Percentiles rank a stretch among this genome's conserved stretches.
Conservation (phyloP, 1,140 invertebrate species). For the Drosophila willistoni region DNA sequence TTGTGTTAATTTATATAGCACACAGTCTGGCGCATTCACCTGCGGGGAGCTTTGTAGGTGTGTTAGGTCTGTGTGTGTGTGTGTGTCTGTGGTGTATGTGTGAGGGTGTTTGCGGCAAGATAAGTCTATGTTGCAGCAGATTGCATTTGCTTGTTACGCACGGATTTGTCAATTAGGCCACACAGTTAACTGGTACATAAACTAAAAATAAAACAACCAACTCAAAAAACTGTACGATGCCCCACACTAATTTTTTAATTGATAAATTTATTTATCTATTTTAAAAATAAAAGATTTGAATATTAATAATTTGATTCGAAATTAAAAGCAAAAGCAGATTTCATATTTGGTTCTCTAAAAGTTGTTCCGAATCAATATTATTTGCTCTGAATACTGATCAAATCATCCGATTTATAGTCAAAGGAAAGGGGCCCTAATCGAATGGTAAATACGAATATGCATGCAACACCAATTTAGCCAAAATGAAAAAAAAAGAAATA, state of each 20-base stretch:
- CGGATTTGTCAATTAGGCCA: constrained; percentile 76
- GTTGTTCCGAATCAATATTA: too few species aligned
- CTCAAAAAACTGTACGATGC: background rate
- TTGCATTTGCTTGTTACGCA: constrained; percentile 67
- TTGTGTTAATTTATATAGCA: constrained; percentile 74
- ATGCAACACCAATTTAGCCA: background rate
- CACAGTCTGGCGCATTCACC: constrained; percentile 45
- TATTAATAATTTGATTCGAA: too few species aligned
- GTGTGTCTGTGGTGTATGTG: constrained; percentile 9
- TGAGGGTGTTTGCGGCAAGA: constrained; percentile 1
- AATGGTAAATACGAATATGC: background rate
- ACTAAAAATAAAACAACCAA: constrained; percentile 22
- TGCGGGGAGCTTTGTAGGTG: background rate
- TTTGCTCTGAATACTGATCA: too few species aligned
- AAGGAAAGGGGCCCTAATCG: too few species aligned
- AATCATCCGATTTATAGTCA: too few species aligned
- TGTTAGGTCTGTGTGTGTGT: constrained; percentile 1
- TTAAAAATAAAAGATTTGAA: too few species aligned
- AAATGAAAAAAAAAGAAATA: background rate
- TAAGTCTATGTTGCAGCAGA: constrained; percentile 43
- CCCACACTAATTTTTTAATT: too few species aligned
- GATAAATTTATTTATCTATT: too few species aligned
- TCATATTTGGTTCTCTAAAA: too few species aligned
- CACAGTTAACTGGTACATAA: constrained; percentile 60
- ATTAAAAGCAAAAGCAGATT: too few species aligned